Evolutionary conservation across 2,888 invertebrate genomes (phyloP).

Genomic region (Saturnia japonica): DNA sequence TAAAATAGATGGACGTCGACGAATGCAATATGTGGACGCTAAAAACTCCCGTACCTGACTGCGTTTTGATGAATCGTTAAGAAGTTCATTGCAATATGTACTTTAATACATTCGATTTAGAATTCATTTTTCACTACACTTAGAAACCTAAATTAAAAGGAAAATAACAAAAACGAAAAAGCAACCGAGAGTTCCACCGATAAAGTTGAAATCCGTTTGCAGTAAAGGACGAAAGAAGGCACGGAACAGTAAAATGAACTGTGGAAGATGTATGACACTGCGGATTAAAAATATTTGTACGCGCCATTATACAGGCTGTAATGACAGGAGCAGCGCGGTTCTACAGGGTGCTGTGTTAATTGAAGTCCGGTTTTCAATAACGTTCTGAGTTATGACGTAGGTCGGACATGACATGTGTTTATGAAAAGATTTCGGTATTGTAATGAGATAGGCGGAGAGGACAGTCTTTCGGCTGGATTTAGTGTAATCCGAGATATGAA

Average conservation of each 20-base stretch:
- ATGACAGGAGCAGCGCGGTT: constrained; percentile 54
- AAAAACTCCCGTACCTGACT: constrained; percentile 14
- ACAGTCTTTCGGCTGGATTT: constrained; percentile 9
- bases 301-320: constrained; percentile 79
- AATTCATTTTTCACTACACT: background rate
- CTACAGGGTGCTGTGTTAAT: constrained; percentile 70
- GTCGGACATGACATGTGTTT: constrained; percentile 59
- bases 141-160: background rate
- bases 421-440: constrained; percentile 59
- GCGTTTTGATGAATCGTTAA: constrained; percentile 2
- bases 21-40: constrained; percentile 9
- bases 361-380: constrained; percentile 70
- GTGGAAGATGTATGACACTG: constrained; percentile 78
- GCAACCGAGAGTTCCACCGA: background rate
- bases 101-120: background rate
- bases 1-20: background rate
- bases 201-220: constrained; percentile 6
- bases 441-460: constrained; percentile 42
- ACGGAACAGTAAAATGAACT: constrained; percentile 73
- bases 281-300: constrained; percentile 82
- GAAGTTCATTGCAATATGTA: background rate
- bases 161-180: background rate
- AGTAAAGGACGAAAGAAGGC: background rate
- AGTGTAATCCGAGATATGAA: background rate
- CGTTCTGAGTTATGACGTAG: constrained; percentile 63